These are phyloP conservation scores for Chaunax sp. DNA, from an alignment of 2,797 vertebrate genomes.

Conservation along the genomic window DNA sequence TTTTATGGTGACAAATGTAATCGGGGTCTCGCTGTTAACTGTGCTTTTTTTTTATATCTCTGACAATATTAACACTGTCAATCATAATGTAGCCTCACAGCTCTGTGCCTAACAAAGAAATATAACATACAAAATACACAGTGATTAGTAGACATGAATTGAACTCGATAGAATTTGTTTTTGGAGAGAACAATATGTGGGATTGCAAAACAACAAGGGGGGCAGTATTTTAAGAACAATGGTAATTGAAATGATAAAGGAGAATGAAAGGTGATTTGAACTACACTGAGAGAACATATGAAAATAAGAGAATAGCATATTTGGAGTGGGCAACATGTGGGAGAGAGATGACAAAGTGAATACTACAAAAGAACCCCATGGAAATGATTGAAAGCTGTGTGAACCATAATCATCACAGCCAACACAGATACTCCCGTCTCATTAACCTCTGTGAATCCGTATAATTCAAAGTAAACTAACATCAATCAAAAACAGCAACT, in stretches of 20 bases:
- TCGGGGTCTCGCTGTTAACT: slow-evolving; percentile 66
- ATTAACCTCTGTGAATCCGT: slow-evolving; percentile 4
- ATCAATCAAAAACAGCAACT: neutral
- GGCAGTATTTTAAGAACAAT: too few relatives aligned
- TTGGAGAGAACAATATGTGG: neutral
- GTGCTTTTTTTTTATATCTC: slow-evolving; percentile 68
- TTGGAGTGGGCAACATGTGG: slow-evolving; percentile 25
- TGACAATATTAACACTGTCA: slow-evolving; percentile 55
- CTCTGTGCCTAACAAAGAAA: slow-evolving; percentile 43
- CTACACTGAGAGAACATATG: slow-evolving; percentile 7
- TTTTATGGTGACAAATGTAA: slow-evolving; percentile 71
- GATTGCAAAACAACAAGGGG: too few relatives aligned
- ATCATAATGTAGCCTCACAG: slow-evolving; percentile 54
- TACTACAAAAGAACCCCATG: slow-evolving; percentile 22
- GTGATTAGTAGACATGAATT: slow-evolving; percentile 1
- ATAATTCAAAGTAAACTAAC: slow-evolving; percentile 8
- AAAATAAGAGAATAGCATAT: slow-evolving; percentile 7
- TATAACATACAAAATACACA: slow-evolving; percentile 27
- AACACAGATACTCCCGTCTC: neutral
- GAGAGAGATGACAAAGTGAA: slow-evolving; percentile 18
- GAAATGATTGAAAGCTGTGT: slow-evolving; percentile 17
- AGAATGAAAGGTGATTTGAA: slow-evolving; percentile 6
- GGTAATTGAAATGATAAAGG: slow-evolving; percentile 37
- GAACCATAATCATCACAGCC: slow-evolving; percentile 5
- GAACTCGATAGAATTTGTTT: slow-evolving; percentile 13